phyloP scores from a whole-genome alignment of 1,140 invertebrate genomes.

The Cyclina sinensis region DNA sequence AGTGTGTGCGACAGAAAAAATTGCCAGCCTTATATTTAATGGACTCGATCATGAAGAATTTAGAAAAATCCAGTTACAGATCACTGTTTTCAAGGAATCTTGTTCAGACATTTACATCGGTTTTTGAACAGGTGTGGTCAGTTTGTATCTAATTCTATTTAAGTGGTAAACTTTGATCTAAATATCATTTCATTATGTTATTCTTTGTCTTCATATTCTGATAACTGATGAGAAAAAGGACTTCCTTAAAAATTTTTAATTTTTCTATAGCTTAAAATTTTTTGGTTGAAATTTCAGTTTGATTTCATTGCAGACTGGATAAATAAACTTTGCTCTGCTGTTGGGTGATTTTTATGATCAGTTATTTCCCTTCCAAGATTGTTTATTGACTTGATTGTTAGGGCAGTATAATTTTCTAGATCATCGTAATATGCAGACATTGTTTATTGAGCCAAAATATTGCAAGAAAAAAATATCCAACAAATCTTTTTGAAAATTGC shows the following conservation, averaged over 20 bases:
- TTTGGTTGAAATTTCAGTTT: too few species aligned
- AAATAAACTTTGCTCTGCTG: constrained; percentile 5
- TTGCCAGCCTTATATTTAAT: constrained; percentile 98
- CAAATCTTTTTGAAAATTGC: constrained; percentile 14
- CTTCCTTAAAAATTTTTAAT: too few species aligned
- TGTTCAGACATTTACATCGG: constrained; percentile 82
- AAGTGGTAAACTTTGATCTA: too few species aligned
- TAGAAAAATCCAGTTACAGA: constrained; percentile 90
- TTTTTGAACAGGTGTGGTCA: constrained; percentile 95
- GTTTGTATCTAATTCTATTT: too few species aligned
- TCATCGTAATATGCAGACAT: not conserved
- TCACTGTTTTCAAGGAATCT: constrained; percentile 90
- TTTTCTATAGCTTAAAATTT: too few species aligned
- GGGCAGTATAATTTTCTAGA: not conserved
- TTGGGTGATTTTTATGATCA: too few species aligned
- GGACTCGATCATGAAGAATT: constrained; percentile 99
- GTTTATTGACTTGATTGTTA: not conserved
- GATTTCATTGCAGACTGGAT: too few species aligned
- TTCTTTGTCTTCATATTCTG: too few species aligned
- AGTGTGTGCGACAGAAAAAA: constrained; percentile 95
- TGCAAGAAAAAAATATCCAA: not conserved
- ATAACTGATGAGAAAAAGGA: too few species aligned
- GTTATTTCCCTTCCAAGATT: too few species aligned
- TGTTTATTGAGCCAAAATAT: not conserved
- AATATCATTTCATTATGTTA: too few species aligned